Evolutionary conservation across 2,797 vertebrate genomes (phyloP).

Genomic region (Enteromius fasciolatus): DNA sequence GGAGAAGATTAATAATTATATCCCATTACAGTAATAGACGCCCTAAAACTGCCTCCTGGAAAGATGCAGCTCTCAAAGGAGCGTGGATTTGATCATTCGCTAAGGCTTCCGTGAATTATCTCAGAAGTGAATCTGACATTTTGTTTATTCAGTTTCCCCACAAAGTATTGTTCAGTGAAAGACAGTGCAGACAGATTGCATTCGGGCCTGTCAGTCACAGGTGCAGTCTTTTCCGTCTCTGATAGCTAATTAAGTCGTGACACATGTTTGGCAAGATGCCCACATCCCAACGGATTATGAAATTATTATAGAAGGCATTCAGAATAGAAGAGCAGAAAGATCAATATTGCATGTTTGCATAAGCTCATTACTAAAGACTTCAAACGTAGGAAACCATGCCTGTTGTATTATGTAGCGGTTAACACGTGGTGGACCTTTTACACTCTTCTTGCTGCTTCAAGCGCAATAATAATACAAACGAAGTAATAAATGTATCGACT

Average conservation of each 20-base stretch:
- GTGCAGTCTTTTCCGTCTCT: constrained; percentile 66
- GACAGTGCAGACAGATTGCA: constrained; percentile 48
- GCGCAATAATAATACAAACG: background rate
- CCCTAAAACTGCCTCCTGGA: constrained; percentile 28
- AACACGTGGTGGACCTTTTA: constrained; percentile 15
- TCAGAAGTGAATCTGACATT: constrained; percentile 50
- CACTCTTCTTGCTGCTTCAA: background rate
- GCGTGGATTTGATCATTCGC: constrained; percentile 25
- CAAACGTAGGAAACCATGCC: constrained; percentile 57
- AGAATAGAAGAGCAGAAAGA: constrained; percentile 56
- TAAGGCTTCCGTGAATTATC: constrained; percentile 43
- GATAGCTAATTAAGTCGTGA: constrained; percentile 73
- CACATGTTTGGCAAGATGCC: constrained; percentile 67
- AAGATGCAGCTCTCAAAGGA: constrained; percentile 32
- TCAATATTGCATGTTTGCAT: constrained; percentile 65
- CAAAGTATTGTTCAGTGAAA: constrained; percentile 48
- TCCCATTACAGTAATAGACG: constrained; percentile 28
- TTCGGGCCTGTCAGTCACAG: constrained; percentile 59
- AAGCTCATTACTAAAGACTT: constrained; percentile 57
- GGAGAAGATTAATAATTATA: constrained; percentile 41
- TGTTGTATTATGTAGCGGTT: constrained; percentile 57
- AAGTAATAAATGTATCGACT: background rate
- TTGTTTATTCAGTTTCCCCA: constrained; percentile 59
- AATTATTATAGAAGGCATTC: constrained; percentile 65
- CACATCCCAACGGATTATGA: constrained; percentile 57